Percentiles rank a stretch among this genome's conserved stretches.
Evolutionary conservation across 2,797 vertebrate genomes (phyloP).

Genomic region (Labroides dimidiatus): DNA sequence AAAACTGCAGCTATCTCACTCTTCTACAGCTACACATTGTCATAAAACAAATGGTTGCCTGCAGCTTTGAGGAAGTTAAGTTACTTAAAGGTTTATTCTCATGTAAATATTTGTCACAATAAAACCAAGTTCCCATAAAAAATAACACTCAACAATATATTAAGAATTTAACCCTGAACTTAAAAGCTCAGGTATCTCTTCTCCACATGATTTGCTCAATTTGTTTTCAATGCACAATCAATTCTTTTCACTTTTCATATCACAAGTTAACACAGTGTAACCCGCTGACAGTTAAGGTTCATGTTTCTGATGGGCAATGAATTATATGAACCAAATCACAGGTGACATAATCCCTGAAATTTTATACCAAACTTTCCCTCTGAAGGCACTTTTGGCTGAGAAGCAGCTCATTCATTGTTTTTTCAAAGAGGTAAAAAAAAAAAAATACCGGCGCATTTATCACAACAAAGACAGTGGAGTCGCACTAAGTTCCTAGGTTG

Average conservation of each 20-base stretch:
- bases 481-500: not conserved
- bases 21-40: not conserved
- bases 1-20: not conserved
- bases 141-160: constrained; percentile 16
- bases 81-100: too few relatives aligned
- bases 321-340: constrained; percentile 7
- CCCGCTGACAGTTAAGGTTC: not conserved
- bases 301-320: not conserved
- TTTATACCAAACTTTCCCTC: not conserved
- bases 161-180: constrained; percentile 31
- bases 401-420: constrained; percentile 13
- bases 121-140: not conserved
- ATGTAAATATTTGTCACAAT: too few relatives aligned
- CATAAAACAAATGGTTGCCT: not conserved
- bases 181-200: not conserved
- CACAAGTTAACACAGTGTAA: not conserved
- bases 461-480: not conserved
- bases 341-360: not conserved
- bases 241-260: constrained; percentile 3
- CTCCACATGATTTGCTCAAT: constrained; percentile 5
- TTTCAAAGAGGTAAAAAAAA: constrained; percentile 2
- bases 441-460: constrained; percentile 18
- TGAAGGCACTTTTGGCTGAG: not conserved
- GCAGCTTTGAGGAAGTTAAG: not conserved
- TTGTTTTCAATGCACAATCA: not conserved